Base-by-base conservation (phyloP, 2,888 invertebrate species). In the Trachelus tabidus region DNA sequence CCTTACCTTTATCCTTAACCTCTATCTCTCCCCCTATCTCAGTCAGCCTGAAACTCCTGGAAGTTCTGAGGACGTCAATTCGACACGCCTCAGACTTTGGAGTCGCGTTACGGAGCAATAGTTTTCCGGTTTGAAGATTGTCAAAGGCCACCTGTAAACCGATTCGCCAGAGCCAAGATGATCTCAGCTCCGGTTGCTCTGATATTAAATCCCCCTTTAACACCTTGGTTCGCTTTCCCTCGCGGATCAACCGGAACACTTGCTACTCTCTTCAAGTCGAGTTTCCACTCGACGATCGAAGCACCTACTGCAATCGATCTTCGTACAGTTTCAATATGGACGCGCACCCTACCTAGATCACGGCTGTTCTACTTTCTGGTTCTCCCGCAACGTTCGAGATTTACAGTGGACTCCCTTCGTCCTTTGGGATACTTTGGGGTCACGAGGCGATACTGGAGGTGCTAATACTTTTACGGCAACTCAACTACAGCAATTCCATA, bases 151-250 rank as follows among this genome's bases (percentile, higher is more conserved):
- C 80, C 79, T 84, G 88, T 85, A 89, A 89, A 85, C 85, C 84
- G 87, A 89, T 86, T 85, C 82, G 71, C 34, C 82, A 75, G 83
- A 81, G 81, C 83, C 77, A 79, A 81, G 84, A 85, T 83, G 84
- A 82, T 85, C 81, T 83, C 83, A 83, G 86, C 87, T 89, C 88
- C 83, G 84, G 88, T 89, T 87, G 85, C 87, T 81, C 82, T 86
- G 87, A 88, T 89, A 89, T 89, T 89, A 88, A 89, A 89, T 87
- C 83, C 85, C 85, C 83, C 85, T 86, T 35, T 71, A 31, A 31
- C 71, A 34, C 71, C 12, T 30, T 34, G 12, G 9, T 9, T 71
- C 31, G 31, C 35, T 74, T 74, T 30, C 2, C 30, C 30, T 34
- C 37, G 12, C 34, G n/a, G 9, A 30, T 74, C 74, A 12, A n/a